phyloP scores from a whole-genome alignment of 2,797 vertebrate genomes.

The Schizopygopsis pylzovi region DNA sequence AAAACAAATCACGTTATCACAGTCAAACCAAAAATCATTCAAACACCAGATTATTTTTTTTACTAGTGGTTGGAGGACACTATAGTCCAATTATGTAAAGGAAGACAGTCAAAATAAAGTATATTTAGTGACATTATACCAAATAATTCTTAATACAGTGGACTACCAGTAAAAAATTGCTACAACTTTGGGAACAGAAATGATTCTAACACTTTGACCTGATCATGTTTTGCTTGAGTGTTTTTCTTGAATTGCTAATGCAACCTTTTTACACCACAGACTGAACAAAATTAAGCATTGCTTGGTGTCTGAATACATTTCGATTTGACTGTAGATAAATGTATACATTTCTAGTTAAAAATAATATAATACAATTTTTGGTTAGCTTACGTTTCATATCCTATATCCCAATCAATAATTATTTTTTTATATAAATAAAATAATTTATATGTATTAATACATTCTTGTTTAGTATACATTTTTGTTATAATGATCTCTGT shows the following conservation, averaged over 20 bases:
- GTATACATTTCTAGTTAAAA: neutral
- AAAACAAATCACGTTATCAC: neutral
- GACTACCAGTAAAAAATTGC: too few species aligned
- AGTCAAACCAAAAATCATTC: neutral
- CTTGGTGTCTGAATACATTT: neutral
- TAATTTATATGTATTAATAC: neutral
- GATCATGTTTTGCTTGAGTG: too few species aligned
- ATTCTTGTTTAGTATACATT: neutral
- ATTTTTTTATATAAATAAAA: neutral
- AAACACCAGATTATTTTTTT: neutral
- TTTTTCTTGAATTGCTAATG: too few species aligned
- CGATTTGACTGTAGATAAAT: neutral
- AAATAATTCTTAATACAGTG: neutral
- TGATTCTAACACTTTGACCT: too few species aligned
- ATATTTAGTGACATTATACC: neutral
- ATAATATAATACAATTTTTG: neutral
- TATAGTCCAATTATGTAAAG: neutral
- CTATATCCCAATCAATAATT: neutral
- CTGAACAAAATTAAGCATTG: neutral
- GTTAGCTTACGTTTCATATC: neutral
- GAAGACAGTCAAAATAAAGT: neutral
- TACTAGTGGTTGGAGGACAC: neutral
- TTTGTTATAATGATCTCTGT: too few species aligned
- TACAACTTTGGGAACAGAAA: too few species aligned
- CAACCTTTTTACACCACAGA: neutral